These are phyloP conservation scores for Acronicta leporina DNA, from an alignment of 2,888 invertebrate species.

Conservation along the genomic window DNA sequence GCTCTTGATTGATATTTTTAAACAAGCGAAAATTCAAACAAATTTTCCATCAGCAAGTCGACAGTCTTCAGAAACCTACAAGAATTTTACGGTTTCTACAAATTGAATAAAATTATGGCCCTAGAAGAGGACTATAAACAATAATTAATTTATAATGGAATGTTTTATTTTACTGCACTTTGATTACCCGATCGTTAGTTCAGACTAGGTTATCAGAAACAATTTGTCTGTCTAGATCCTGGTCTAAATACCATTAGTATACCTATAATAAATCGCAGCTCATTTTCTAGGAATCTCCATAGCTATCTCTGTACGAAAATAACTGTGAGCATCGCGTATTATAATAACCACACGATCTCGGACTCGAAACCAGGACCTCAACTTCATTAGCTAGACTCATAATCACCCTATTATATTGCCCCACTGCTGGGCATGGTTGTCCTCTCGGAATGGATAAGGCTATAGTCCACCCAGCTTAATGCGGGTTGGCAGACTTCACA, in stretches of 20 bases:
- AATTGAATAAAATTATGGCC: neutral
- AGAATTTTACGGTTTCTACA: neutral
- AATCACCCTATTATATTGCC: no score
- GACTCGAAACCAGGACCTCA: no score
- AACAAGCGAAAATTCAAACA: no score
- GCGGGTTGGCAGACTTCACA: no score
- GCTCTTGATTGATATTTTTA: no score
- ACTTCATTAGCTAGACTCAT: no score
- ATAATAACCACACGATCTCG: no score
- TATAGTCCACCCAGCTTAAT: no score
- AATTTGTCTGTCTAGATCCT: conserved; percentile 19
- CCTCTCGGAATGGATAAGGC: no score
- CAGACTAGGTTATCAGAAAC: conserved; percentile 1
- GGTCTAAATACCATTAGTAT: conserved; percentile 4
- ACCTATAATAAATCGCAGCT: conserved; percentile 5
- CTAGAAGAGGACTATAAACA: neutral
- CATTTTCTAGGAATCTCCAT: conserved; percentile 1
- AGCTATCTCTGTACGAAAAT: neutral
- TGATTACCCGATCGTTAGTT: conserved; percentile 16
- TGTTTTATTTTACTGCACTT: conserved; percentile 13
- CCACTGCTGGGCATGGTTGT: no score
- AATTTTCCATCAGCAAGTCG: neutral
- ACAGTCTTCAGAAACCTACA: neutral
- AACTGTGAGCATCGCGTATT: no score
- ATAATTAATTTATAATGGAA: conserved; percentile 15